These are phyloP conservation scores for Beris morrisii DNA, from an alignment of 2,888 invertebrate genomes.

Conservation along the genomic window DNA sequence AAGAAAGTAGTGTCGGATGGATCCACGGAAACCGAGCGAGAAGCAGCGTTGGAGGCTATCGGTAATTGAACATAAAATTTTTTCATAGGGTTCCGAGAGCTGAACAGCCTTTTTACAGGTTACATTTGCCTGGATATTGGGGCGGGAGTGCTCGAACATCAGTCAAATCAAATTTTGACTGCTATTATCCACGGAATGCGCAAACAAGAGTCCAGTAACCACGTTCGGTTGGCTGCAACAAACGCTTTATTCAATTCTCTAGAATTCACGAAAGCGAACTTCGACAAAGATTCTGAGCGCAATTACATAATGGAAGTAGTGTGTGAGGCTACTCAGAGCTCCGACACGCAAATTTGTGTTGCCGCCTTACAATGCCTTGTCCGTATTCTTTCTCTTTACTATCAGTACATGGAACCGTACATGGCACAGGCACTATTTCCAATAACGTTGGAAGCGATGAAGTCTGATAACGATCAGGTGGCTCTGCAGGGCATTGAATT, in stretches of 20 bases:
- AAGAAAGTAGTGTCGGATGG: slow-evolving; percentile 85
- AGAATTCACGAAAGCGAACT: slow-evolving; percentile 98
- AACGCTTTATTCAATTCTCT: slow-evolving; percentile 95
- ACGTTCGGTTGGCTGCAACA: slow-evolving; percentile 95
- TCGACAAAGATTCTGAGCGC: slow-evolving; percentile 94
- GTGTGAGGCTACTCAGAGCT: slow-evolving; percentile 96
- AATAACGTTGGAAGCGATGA: slow-evolving; percentile 98
- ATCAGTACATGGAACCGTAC: slow-evolving; percentile 98
- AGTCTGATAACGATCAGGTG: slow-evolving; percentile 92
- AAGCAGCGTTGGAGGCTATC: slow-evolving; percentile 96
- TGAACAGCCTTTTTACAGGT: slow-evolving; percentile 48
- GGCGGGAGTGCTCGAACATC: slow-evolving; percentile 85
- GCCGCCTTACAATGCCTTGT: slow-evolving; percentile 97
- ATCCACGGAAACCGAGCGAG: slow-evolving; percentile 92
- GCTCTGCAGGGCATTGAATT: slow-evolving; percentile 99
- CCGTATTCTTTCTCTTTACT: slow-evolving; percentile 97
- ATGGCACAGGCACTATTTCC: slow-evolving; percentile 98
- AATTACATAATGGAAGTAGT: slow-evolving; percentile 99
- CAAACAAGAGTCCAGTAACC: slow-evolving; percentile 86
- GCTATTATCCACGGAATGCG: slow-evolving; percentile 99
- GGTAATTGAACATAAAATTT: slow-evolving; percentile 59
- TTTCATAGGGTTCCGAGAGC: neutral
- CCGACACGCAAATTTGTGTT: slow-evolving; percentile 89
- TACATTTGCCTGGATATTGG: slow-evolving; percentile 99
- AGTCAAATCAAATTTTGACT: slow-evolving; percentile 95